phyloP scores from a whole-genome alignment of 2,888 invertebrate species.

The Zonitis immaculata region DNA sequence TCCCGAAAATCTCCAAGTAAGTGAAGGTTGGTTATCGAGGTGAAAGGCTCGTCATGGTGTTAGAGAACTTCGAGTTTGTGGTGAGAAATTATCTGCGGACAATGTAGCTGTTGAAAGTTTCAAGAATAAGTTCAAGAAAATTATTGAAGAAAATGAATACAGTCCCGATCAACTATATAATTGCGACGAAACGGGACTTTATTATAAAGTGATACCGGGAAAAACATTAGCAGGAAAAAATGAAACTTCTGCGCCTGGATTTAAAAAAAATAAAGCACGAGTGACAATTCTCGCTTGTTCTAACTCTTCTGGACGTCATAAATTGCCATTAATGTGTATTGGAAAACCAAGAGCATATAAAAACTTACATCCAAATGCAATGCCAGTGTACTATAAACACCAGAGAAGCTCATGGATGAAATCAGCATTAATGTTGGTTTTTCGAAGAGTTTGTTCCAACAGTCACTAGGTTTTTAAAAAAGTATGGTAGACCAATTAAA shows the following conservation, averaged over 20 bases:
- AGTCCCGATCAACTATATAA: slow-evolving; percentile 24
- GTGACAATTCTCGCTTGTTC: slow-evolving; percentile 23
- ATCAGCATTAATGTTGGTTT: not conserved
- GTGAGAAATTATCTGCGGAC: slow-evolving; percentile 24
- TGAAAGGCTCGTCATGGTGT: slow-evolving; percentile 21
- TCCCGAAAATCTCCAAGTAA: no score
- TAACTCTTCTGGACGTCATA: slow-evolving; percentile 24
- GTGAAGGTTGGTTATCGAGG: slow-evolving; percentile 17
- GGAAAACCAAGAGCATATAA: slow-evolving; percentile 26
- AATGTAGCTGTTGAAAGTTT: slow-evolving; percentile 6
- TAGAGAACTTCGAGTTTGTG: slow-evolving; percentile 11
- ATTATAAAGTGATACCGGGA: slow-evolving; percentile 24
- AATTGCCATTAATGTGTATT: slow-evolving; percentile 22
- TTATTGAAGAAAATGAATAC: slow-evolving; percentile 17
- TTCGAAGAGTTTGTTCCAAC: not conserved
- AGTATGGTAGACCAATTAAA: not conserved
- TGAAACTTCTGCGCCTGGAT: slow-evolving; percentile 19
- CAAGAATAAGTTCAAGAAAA: slow-evolving; percentile 14
- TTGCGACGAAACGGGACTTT: slow-evolving; percentile 24
- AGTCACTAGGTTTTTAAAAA: not conserved
- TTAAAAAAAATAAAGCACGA: slow-evolving; percentile 24
- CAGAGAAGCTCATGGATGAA: slow-evolving; percentile 26
- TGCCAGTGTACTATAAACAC: slow-evolving; percentile 19
- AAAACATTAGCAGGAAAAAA: slow-evolving; percentile 21
- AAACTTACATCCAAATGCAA: slow-evolving; percentile 2